These are phyloP conservation scores for Ophonus ardosiacus DNA, from an alignment of 2,888 invertebrate genomes.

Conservation along the genomic window DNA sequence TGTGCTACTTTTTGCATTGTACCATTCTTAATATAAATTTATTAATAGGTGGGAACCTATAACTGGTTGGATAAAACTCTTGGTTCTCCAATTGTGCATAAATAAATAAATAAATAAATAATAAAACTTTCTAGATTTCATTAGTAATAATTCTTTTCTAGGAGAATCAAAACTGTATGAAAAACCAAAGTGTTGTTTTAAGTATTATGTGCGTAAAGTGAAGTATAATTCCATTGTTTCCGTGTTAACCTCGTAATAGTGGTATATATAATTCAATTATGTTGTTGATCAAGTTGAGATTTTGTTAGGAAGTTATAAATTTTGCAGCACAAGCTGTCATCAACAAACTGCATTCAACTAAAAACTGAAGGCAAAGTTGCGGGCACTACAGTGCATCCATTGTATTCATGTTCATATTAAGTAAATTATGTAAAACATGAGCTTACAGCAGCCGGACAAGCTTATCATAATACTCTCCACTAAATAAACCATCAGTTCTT, in stretches of 20 bases:
- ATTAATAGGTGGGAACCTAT: too few species aligned
- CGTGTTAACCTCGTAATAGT: background rate
- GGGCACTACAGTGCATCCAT: slow-evolving; percentile 18
- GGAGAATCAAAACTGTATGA: too few species aligned
- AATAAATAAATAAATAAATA: too few species aligned
- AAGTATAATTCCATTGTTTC: too few species aligned
- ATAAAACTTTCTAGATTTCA: too few species aligned
- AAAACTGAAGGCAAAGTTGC: slow-evolving; percentile 14
- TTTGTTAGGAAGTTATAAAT: background rate
- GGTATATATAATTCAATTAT: background rate
- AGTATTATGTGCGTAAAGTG: too few species aligned
- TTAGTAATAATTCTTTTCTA: too few species aligned
- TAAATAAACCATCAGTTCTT: background rate
- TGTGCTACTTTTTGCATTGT: too few species aligned
- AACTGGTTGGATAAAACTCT: too few species aligned
- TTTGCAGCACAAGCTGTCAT: slow-evolving; percentile 11
- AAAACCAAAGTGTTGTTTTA: too few species aligned
- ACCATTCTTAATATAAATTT: too few species aligned
- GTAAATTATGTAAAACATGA: slow-evolving; percentile 23
- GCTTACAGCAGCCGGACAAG: background rate
- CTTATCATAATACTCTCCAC: slow-evolving; percentile 17
- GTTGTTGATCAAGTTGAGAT: background rate
- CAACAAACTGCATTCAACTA: slow-evolving; percentile 21
- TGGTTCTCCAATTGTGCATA: too few species aligned
- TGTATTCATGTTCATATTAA: slow-evolving; percentile 14